Percentiles rank a stretch among this genome's conserved stretches.
Evolutionary conservation across 1,140 invertebrate genomes (phyloP).

Genomic region (Trypoxylus dichotomus): DNA sequence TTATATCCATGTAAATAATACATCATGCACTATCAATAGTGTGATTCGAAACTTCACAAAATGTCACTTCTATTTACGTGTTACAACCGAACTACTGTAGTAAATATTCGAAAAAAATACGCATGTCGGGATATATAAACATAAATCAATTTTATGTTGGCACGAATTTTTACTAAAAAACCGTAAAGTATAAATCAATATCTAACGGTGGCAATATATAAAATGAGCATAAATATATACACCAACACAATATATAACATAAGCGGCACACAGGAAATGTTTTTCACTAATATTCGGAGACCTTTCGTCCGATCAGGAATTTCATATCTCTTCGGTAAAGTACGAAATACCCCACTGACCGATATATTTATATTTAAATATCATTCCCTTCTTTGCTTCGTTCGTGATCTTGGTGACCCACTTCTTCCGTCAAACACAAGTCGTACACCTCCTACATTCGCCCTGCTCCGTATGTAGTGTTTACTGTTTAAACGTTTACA

Average conservation of each 20-base stretch:
- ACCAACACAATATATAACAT: neutral
- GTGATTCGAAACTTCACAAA: no score
- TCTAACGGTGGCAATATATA: neutral
- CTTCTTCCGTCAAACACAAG: neutral
- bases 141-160: neutral
- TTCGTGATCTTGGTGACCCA: conserved; percentile 17
- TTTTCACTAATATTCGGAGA: neutral
- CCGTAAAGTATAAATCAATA: neutral
- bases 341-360: conserved; percentile 6
- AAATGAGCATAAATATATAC: neutral
- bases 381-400: neutral
- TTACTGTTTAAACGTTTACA: neutral
- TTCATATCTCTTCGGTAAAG: conserved; percentile 1
- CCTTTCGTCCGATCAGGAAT: conserved; percentile 4
- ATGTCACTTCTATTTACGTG: no score
- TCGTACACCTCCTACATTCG: neutral
- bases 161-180: neutral
- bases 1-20: no score
- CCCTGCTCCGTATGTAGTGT: neutral
- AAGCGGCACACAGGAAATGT: neutral
- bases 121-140: neutral
- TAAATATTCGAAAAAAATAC: no score
- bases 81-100: no score
- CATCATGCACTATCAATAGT: no score
- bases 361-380: conserved; percentile 21